Base-by-base conservation (phyloP, 1,140 invertebrate genomes). In the Drosophila sechellia region DNA sequence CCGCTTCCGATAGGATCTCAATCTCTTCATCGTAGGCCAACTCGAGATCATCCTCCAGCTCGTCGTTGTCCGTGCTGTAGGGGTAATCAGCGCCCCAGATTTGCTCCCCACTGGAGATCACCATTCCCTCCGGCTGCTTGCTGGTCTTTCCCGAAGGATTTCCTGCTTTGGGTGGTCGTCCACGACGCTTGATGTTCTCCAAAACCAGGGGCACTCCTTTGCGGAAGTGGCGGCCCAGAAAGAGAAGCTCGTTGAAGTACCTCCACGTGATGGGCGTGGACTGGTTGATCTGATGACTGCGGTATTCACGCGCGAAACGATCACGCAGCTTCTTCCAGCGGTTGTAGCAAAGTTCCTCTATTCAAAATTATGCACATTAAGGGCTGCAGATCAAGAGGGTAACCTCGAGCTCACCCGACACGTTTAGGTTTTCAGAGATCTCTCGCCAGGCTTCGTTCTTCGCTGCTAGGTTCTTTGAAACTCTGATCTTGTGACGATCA, bases 241-340 rank as follows among this genome's bases (percentile, higher is more conserved):
- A 91, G 10, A 78, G 66, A 6, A 91, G 58, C 59, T 91, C 83
- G 31, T 79, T 75, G 10, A 85, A 91, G 34, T 91, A 77, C 0
- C 72, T 45, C 90, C 90, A 91, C 1, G 74, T 79, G 1, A 90
- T 75, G 1, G 90, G 65, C 31, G 60, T 52, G 2, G 66, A 37
- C 11, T 69, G 72, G 48, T 91, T 69, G 3, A 91, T 72, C 48
- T 90, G 81, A 27, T 91, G 77, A 37, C 77, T 84, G 1, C 90
- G 75, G 65, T 90, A 91, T 54, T 91, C 90, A 0, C 90, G 75
- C 0, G 86, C 86, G 40, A 91, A 91, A 12, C 90, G 85, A 61
- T 91, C 90, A 0, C 90, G 70, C 45, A 91, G 17, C 49, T 90
- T 90, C n/a, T 91, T 91, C 90, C 90, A 91, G 10, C 80, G 86